Conservation (phyloP, 2,113 vertebrate species). For the Tonatia bakeri region DNA sequence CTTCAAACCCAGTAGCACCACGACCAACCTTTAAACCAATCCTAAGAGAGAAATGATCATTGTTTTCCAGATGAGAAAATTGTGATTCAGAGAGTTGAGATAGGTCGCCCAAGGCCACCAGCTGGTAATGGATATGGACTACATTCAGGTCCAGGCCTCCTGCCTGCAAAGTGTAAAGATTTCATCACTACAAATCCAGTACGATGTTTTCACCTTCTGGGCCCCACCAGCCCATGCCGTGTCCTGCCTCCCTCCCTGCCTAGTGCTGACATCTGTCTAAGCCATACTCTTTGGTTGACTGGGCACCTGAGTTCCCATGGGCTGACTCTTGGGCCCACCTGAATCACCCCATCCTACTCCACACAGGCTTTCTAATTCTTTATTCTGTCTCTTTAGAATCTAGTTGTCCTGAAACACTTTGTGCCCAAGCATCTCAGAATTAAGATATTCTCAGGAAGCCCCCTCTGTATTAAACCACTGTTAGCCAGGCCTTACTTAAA, state of each 20-base stretch:
- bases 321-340: too few species aligned
- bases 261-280: not conserved
- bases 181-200: not conserved
- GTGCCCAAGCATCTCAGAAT: not conserved
- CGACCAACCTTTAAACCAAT: not conserved
- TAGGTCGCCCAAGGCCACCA: not conserved
- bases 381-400: not conserved
- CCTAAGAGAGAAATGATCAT: not conserved
- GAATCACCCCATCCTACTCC: accelerated
- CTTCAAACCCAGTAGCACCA: not conserved
- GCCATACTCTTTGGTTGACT: not conserved
- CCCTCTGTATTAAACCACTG: not conserved
- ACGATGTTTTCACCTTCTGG: not conserved
- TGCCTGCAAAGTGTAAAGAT: not conserved
- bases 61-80: not conserved
- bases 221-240: accelerated
- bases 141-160: not conserved
- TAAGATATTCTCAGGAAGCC: not conserved
- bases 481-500: not conserved
- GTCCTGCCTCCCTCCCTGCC: not conserved
- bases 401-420: not conserved
- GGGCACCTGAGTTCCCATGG: accelerated
- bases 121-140: accelerated
- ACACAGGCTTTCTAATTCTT: not conserved
- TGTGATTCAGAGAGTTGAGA: not conserved